phyloP scores from a whole-genome alignment of 2,113 vertebrate genomes.

The Coptodon bakossiorum region DNA sequence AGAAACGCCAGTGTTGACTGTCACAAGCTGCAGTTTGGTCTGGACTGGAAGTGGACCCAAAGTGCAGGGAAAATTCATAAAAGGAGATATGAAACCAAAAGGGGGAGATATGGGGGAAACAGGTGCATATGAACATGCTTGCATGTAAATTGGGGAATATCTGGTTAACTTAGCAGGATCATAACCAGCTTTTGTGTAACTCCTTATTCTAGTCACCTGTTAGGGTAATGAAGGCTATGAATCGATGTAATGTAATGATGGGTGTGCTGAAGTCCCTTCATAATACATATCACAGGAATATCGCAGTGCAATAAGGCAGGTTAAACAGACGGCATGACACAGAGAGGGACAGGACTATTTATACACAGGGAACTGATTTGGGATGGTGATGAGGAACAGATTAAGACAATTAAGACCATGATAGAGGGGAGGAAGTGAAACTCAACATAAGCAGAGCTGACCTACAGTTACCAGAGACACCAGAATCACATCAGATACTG shows the following conservation, averaged over 20 bases:
- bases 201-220: neutral
- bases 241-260: neutral
- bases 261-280: neutral
- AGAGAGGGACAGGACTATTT: neutral
- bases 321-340: neutral
- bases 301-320: neutral
- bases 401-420: neutral
- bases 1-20: neutral
- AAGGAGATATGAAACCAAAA: neutral
- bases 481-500: neutral
- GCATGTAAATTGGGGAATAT: neutral
- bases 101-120: rapidly evolving
- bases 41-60: neutral
- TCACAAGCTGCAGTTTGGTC: neutral
- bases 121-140: neutral
- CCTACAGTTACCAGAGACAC: neutral
- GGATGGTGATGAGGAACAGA: neutral
- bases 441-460: neutral
- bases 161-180: neutral
- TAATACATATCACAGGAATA: neutral
- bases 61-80: neutral
- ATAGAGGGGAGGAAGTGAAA: neutral
- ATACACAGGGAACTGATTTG: neutral
- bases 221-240: neutral
- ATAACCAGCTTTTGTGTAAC: neutral